phyloP scores from a whole-genome alignment of 2,888 invertebrate genomes.

The Lochmaea capreae region DNA sequence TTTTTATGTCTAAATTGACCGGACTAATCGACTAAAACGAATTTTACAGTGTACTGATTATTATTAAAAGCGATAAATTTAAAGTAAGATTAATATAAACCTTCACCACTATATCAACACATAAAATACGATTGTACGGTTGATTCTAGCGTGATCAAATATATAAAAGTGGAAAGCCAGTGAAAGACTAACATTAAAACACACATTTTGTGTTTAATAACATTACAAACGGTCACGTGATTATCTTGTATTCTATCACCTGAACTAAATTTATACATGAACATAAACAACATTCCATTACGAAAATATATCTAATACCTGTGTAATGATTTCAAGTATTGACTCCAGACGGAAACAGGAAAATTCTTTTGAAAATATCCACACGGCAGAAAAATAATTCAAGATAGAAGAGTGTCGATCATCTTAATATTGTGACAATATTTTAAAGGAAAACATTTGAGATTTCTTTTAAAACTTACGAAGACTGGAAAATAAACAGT shows the following conservation, averaged over 20 bases:
- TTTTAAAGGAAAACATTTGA: too few species aligned
- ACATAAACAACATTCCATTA: constrained; percentile 42
- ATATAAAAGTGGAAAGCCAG: constrained; percentile 40
- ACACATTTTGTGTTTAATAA: constrained; percentile 38
- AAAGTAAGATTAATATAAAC: constrained; percentile 31
- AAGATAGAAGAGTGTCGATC: too few species aligned
- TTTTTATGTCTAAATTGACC: too few species aligned
- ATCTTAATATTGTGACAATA: too few species aligned
- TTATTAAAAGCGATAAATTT: constrained; percentile 25
- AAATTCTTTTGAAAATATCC: too few species aligned
- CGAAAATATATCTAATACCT: constrained; percentile 39
- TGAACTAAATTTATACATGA: constrained; percentile 45
- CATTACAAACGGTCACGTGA: constrained; percentile 50
- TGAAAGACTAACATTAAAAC: constrained; percentile 32
- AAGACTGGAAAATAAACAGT: too few species aligned
- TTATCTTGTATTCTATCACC: constrained; percentile 52
- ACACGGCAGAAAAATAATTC: too few species aligned
- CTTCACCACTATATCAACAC: constrained; percentile 26
- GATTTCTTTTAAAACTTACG: too few species aligned
- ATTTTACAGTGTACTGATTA: not conserved
- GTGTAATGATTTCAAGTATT: constrained; percentile 26
- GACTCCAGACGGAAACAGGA: not conserved
- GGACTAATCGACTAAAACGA: not conserved
- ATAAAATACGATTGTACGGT: constrained; percentile 33
- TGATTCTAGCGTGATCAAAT: constrained; percentile 39